A percentile compares a stretch with the other conserved stretches of the same genome.
Conservation (phyloP, 2,888 invertebrate species). For the Adelognathus sp. region DNA sequence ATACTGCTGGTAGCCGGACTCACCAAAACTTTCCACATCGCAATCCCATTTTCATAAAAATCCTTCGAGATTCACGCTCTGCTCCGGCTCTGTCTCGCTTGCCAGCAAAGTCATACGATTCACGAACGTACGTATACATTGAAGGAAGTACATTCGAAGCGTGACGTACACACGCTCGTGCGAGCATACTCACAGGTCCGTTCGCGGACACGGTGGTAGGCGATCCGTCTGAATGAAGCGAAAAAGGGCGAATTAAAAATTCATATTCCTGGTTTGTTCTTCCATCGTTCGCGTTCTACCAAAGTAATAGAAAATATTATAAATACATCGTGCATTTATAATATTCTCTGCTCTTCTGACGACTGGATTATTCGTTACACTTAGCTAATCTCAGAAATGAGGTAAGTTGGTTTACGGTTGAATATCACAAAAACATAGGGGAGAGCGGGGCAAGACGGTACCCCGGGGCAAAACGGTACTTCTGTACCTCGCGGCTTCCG, state of each 20-base stretch:
- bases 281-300: not conserved
- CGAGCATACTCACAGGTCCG: not conserved
- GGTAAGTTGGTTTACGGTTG: not conserved
- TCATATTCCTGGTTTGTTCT: constrained; percentile 25
- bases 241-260: constrained; percentile 48
- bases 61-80: constrained; percentile 54
- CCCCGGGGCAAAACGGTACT: too few relatives aligned
- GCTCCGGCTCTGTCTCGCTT: constrained; percentile 13
- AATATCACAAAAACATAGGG: too few relatives aligned
- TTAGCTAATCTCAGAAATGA: not conserved
- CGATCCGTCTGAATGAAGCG: constrained; percentile 27
- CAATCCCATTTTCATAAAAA: constrained; percentile 61
- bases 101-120: constrained; percentile 48
- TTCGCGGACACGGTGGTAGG: not conserved
- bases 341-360: constrained; percentile 19
- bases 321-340: not conserved
- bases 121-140: constrained; percentile 36
- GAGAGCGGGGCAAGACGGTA: too few relatives aligned
- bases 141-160: constrained; percentile 46
- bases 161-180: constrained; percentile 11
- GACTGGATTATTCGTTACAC: not conserved
- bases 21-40: constrained; percentile 53
- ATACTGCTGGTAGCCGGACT: constrained; percentile 29
- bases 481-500: too few relatives aligned
- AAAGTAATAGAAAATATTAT: not conserved